Conservation (phyloP, 1,140 invertebrate species). For the Drosophila setifemur region DNA sequence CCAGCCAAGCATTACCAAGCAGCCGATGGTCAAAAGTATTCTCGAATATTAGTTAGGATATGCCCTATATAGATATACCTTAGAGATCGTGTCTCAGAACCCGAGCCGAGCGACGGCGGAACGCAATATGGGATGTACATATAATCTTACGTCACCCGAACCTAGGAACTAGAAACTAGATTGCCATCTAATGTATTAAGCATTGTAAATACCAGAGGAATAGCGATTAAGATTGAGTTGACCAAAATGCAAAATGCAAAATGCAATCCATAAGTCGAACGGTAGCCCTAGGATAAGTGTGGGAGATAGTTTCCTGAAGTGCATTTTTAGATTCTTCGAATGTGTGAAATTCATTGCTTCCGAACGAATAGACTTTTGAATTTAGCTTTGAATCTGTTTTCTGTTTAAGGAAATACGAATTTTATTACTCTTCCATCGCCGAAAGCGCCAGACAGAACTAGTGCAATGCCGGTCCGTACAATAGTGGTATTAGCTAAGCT, state of each 20-base stretch:
- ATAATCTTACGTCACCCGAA: conserved; percentile 20
- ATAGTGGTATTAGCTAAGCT: conserved; percentile 62
- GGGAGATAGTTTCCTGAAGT: too few species aligned
- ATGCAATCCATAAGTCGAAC: conserved; percentile 36
- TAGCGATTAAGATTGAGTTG: conserved; percentile 21
- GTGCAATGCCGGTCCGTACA: conserved; percentile 70
- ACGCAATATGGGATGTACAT: conserved; percentile 10
- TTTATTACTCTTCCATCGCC: conserved; percentile 10
- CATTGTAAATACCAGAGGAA: conserved; percentile 36
- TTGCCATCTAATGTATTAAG: conserved; percentile 54
- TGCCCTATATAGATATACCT: conserved; percentile 6
- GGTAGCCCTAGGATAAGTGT: conserved; percentile 12
- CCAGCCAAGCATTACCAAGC: conserved; percentile 40
- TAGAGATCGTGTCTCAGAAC: conserved; percentile 14
- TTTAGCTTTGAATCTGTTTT: too few species aligned
- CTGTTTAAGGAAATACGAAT: too few species aligned
- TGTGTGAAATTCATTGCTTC: too few species aligned
- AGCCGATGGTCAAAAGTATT: conserved; percentile 40
- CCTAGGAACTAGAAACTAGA: conserved; percentile 22
- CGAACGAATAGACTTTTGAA: too few species aligned
- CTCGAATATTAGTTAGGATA: conserved; percentile 44
- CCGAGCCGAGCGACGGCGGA: conserved; percentile 36
- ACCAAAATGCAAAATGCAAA: conserved; percentile 45
- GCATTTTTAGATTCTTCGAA: too few species aligned
- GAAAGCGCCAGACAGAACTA: conserved; percentile 30